Conservation (phyloP, 2,797 vertebrate species). For the Melanotaenia nigrans region DNA sequence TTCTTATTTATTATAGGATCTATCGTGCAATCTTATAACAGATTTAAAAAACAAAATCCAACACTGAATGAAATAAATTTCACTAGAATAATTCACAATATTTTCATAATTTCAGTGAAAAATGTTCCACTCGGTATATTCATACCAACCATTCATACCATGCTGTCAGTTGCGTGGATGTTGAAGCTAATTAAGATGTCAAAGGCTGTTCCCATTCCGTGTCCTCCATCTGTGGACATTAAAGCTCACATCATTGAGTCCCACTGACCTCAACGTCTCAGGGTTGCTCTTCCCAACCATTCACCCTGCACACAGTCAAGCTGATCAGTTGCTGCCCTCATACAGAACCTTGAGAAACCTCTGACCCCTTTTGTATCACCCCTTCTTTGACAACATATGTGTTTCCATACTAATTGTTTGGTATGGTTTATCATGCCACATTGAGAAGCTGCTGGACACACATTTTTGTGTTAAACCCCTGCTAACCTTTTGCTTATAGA, state of each 20-base stretch:
- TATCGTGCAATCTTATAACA: neutral
- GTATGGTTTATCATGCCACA: slow-evolving; percentile 80
- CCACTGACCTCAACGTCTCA: slow-evolving; percentile 79
- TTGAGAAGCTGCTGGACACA: slow-evolving; percentile 73
- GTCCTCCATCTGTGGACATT: slow-evolving; percentile 82
- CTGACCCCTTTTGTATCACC: slow-evolving; percentile 75
- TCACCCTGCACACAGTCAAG: slow-evolving; percentile 78
- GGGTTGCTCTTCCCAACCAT: slow-evolving; percentile 74
- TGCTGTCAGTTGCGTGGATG: slow-evolving; percentile 71
- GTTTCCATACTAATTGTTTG: slow-evolving; percentile 82
- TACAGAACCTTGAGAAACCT: slow-evolving; percentile 79
- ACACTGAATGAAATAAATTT: slow-evolving; percentile 7
- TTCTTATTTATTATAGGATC: neutral
- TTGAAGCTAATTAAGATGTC: slow-evolving; percentile 85
- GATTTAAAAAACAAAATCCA: neutral
- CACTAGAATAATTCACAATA: slow-evolving; percentile 13
- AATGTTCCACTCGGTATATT: slow-evolving; percentile 40
- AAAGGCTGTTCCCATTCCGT: slow-evolving; percentile 73
- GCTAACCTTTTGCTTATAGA: slow-evolving; percentile 65
- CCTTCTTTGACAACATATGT: slow-evolving; percentile 77
- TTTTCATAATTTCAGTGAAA: slow-evolving; percentile 15
- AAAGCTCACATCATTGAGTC: slow-evolving; percentile 86
- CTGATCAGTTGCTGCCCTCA: slow-evolving; percentile 78
- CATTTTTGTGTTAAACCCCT: slow-evolving; percentile 68
- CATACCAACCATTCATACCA: slow-evolving; percentile 22